Base-by-base conservation (phyloP, 2,113 vertebrate species). In the Eleginops maclovinus region DNA sequence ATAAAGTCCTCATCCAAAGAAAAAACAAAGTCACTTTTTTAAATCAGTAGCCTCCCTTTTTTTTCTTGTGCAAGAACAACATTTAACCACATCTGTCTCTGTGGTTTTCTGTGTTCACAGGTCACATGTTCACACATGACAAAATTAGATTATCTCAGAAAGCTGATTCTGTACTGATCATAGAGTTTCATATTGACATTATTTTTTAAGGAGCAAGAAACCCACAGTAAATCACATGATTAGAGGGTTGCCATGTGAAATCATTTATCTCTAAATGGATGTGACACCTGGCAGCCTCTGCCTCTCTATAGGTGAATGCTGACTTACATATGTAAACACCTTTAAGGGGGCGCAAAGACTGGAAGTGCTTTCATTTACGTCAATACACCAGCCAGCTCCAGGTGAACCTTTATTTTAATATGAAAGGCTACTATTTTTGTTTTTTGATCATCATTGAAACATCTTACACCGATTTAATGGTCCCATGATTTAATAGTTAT, bases 161-260 rank as follows among this genome's bases (percentile, higher is more conserved):
- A 17, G 26, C 41, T 56, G 9, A n/a, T 4, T 50, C 8, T 75
- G 22, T 47, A 43, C 24, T 19, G 9, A 17, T 19, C 24, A 19
- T 22, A 63, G 41, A 17, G 1, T 41, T n/a, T 36, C 0, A 62
- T 3, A 5, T 54, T 11, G 31, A 36, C 6, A 36, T 8, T 8
- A 63, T 17, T 2, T 7, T 75, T 47, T 51, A 15, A 41, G 21
- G 16, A 81, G 74, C 63, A 43, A 62, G 41, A 41, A 80, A 88
- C 72, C 72, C 83, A 82, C 81, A 72, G 50, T 2, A 12, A 43
- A 46, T 47, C 15, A 28, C 28, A 3, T 75, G 19, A 67, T 28
- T 51, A 53, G 40, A 61, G 43, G 10, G 4, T 4, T 62, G 73
- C 51, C 62, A 1, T 2, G 14, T 13, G 71, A 28, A 49, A n/a